phyloP scores from a whole-genome alignment of 2,113 vertebrate species.

The Notiomystis cincta region DNA sequence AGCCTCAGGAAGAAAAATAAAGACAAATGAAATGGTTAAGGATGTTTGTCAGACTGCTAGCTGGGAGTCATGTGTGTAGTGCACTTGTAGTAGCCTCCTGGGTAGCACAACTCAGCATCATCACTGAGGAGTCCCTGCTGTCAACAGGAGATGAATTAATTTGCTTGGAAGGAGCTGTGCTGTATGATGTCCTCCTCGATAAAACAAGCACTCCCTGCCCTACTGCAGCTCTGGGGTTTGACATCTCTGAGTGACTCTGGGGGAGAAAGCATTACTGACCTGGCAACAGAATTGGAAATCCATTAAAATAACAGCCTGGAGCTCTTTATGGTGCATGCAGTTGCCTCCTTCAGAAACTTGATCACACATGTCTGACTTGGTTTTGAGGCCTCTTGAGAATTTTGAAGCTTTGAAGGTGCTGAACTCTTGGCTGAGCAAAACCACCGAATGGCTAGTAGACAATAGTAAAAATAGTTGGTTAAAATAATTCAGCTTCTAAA shows the following conservation, averaged over 20 bases:
- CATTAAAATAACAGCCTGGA: neutral
- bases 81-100: neutral
- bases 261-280: conserved; percentile 11
- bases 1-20: conserved; percentile 10
- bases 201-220: conserved; percentile 18
- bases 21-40: conserved; percentile 10
- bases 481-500: neutral
- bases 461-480: neutral
- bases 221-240: neutral
- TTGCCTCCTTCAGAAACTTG: fast-evolving
- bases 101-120: neutral
- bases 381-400: neutral
- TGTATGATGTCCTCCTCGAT: neutral
- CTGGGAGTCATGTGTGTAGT: neutral
- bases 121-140: neutral
- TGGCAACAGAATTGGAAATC: conserved; percentile 27
- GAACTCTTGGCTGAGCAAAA: neutral
- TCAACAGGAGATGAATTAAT: conserved; percentile 21
- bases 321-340: neutral
- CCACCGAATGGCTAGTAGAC: neutral
- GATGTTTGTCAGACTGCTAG: neutral
- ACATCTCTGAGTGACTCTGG: neutral
- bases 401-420: neutral
- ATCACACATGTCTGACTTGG: neutral
- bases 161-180: neutral